Conservation (phyloP, 1,140 invertebrate species). For the Cecropterus lyciades region DNA sequence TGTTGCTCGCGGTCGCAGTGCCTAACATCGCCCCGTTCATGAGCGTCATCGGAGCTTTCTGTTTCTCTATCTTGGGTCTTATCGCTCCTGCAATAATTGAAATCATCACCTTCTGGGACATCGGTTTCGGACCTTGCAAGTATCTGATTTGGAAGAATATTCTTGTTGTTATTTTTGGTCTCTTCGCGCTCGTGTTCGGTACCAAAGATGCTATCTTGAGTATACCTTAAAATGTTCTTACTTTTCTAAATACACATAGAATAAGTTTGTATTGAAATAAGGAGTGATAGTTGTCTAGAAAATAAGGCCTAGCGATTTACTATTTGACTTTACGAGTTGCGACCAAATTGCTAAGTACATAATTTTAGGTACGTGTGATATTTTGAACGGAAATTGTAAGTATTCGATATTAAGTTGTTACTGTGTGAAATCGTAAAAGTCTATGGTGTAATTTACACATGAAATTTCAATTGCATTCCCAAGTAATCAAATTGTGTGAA, state of each 20-base stretch:
- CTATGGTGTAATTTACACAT: constrained; percentile 24
- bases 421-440: not conserved
- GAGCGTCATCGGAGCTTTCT: constrained; percentile 96
- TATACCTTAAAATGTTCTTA: constrained; percentile 36
- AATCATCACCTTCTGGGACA: constrained; percentile 91
- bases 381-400: constrained; percentile 14
- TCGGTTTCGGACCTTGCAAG: constrained; percentile 88
- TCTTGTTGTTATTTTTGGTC: constrained; percentile 89
- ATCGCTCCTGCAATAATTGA: constrained; percentile 96
- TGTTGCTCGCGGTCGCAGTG: constrained; percentile 92
- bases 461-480: constrained; percentile 64
- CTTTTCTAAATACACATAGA: not conserved
- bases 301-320: constrained; percentile 24
- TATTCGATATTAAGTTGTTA: constrained; percentile 1
- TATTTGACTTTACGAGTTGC: constrained; percentile 35
- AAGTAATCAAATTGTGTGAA: constrained; percentile 38
- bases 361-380: constrained; percentile 34
- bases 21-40: constrained; percentile 96
- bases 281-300: constrained; percentile 24
- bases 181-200: constrained; percentile 92
- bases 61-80: constrained; percentile 96
- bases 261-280: constrained; percentile 19
- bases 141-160: constrained; percentile 92
- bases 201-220: constrained; percentile 90
- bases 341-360: constrained; percentile 33